Conservation (phyloP, 2,113 vertebrate species). For the Esox niger region DNA sequence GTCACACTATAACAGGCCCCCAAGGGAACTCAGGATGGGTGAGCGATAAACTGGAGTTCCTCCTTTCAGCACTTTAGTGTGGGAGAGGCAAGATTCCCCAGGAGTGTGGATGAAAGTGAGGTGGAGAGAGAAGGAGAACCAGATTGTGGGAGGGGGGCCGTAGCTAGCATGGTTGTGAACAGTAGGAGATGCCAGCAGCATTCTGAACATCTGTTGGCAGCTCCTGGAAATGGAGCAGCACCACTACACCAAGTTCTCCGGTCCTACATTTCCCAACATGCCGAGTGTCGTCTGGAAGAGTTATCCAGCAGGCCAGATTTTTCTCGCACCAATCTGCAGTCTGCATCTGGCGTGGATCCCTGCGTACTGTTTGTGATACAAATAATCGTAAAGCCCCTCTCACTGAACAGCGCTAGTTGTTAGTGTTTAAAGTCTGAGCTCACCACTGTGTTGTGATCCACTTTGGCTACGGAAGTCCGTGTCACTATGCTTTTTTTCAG, state of each 20-base stretch:
- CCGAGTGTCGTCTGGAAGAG: background rate
- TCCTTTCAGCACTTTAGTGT: conserved; percentile 30
- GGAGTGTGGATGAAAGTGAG: background rate
- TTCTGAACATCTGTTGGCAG: conserved; percentile 55
- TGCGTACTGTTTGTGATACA: background rate
- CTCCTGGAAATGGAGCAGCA: conserved; percentile 31
- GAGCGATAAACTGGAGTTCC: conserved; percentile 45
- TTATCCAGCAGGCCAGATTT: conserved; percentile 13
- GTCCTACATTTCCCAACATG: conserved; percentile 32
- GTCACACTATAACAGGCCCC: conserved; percentile 60
- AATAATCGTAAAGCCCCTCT: background rate
- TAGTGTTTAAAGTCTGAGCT: conserved; percentile 21
- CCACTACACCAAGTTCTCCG: conserved; percentile 3
- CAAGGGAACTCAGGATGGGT: conserved; percentile 24
- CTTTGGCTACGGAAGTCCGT: conserved; percentile 2
- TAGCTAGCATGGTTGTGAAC: conserved; percentile 20
- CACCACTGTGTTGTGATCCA: conserved; percentile 30
- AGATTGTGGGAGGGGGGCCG: background rate
- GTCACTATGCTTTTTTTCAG: no score
- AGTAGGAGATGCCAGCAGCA: conserved; percentile 42
- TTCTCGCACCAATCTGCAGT: background rate
- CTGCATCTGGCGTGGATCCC: background rate
- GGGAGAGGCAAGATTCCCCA: background rate
- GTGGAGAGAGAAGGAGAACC: background rate
- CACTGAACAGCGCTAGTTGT: conserved; percentile 7